A percentile compares a stretch with the other conserved stretches of the same genome.
Conservation (phyloP, 2,113 vertebrate genomes). For the Oncorhynchus keta region DNA sequence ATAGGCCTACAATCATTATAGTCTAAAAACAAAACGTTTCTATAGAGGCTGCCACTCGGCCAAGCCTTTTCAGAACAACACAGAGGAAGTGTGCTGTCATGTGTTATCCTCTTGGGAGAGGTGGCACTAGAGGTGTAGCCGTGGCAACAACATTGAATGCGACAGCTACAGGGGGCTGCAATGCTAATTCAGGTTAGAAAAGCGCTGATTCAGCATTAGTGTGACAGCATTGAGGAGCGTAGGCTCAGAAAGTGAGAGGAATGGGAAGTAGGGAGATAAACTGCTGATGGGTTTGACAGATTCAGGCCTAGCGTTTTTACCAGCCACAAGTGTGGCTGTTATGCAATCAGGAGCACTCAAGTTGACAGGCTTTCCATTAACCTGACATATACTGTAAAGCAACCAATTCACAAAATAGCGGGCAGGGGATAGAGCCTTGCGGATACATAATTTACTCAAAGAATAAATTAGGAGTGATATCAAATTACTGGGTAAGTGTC, state of each 20-base stretch:
- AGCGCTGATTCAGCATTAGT: conserved; percentile 44
- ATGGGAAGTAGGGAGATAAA: too few relatives aligned
- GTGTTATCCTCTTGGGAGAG: conserved; percentile 4
- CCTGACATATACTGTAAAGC: not conserved
- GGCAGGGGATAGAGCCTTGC: not conserved
- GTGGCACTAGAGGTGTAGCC: conserved; percentile 7
- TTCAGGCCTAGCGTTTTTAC: not conserved
- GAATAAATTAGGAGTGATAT: not conserved
- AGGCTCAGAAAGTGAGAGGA: conserved; percentile 1
- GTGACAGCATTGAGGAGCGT: conserved; percentile 29
- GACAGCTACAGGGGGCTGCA: conserved; percentile 14
- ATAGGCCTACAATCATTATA: not conserved
- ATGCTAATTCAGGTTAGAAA: conserved; percentile 8
- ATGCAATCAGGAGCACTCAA: not conserved
- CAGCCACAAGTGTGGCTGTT: not conserved
- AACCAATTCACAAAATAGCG: not conserved
- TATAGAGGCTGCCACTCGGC: not conserved
- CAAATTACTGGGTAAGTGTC: not conserved
- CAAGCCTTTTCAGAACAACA: not conserved
- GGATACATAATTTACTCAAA: not conserved
- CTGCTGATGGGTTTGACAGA: conserved; percentile 11
- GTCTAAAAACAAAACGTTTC: not conserved
- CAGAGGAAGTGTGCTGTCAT: not conserved
- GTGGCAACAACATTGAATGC: not conserved
- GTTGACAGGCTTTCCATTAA: not conserved